Percentiles rank a stretch among this genome's conserved stretches.
These are phyloP conservation scores for Leptonema lineaticorne DNA, from an alignment of 1,140 invertebrate species.

Conservation along the genomic window DNA sequence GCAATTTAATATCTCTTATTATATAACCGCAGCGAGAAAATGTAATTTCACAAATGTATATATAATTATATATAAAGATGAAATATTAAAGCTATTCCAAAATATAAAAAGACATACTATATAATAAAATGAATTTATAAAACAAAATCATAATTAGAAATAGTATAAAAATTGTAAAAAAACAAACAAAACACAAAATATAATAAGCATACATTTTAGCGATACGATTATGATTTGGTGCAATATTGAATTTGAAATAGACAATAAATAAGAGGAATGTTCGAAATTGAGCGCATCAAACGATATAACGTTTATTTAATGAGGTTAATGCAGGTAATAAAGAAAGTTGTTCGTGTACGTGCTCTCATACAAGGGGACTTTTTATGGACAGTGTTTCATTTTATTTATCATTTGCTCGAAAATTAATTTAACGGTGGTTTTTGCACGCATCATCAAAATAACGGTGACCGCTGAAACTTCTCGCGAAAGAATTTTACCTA, in stretches of 20 bases:
- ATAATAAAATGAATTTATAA: too few relatives aligned
- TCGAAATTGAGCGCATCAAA: background rate
- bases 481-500: background rate
- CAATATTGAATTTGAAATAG: background rate
- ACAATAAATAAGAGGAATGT: background rate
- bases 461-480: background rate
- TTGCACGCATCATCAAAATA: background rate
- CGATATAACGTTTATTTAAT: constrained; percentile 10
- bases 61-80: too few relatives aligned
- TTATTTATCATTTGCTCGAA: constrained; percentile 10
- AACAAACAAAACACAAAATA: too few relatives aligned
- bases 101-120: too few relatives aligned
- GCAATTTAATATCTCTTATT: background rate
- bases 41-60: background rate
- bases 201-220: too few relatives aligned
- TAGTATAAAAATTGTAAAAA: too few relatives aligned
- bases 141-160: background rate
- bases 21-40: background rate
- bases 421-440: constrained; percentile 11
- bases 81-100: too few relatives aligned
- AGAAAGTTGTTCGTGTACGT: constrained; percentile 7
- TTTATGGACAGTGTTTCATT: background rate
- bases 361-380: background rate
- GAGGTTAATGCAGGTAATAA: constrained; percentile 16
- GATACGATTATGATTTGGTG: too few relatives aligned